phyloP scores from a whole-genome alignment of 2,113 vertebrate species.

The Vulpes lagopus region DNA sequence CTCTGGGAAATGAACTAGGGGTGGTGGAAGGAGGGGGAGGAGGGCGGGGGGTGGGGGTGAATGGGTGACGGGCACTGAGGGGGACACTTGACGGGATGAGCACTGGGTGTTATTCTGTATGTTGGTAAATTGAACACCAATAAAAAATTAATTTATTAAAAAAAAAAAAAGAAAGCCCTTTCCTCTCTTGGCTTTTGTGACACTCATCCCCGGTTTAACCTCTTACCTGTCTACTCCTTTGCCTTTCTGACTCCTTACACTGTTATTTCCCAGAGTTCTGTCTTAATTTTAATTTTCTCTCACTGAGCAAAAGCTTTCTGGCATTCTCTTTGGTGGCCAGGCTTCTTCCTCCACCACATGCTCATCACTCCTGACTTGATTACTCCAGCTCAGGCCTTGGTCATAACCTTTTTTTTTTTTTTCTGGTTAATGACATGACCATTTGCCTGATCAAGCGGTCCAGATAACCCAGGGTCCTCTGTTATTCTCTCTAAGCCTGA shows the following conservation, averaged over 20 bases:
- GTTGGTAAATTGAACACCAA: too few species aligned
- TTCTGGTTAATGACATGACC: not conserved
- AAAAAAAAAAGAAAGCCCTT: not conserved
- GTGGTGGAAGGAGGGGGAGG: too few species aligned
- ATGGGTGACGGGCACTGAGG: too few species aligned
- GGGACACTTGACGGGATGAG: too few species aligned
- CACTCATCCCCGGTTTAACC: fast-evolving
- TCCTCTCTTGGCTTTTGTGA: not conserved
- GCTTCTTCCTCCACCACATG: not conserved
- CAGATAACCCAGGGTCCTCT: not conserved
- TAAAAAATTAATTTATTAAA: too few species aligned
- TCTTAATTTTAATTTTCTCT: not conserved
- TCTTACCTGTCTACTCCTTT: not conserved
- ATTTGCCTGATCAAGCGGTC: too few species aligned
- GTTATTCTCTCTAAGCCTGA: too few species aligned
- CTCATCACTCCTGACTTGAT: not conserved
- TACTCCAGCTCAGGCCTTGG: not conserved
- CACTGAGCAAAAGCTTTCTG: not conserved
- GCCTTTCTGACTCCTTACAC: not conserved
- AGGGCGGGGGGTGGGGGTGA: too few species aligned
- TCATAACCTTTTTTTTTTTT: not conserved
- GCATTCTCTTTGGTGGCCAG: not conserved
- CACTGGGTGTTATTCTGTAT: too few species aligned
- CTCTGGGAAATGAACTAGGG: too few species aligned
- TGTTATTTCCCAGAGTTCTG: not conserved